Conservation (phyloP, 2,888 invertebrate species). For the Plebejus argus region DNA sequence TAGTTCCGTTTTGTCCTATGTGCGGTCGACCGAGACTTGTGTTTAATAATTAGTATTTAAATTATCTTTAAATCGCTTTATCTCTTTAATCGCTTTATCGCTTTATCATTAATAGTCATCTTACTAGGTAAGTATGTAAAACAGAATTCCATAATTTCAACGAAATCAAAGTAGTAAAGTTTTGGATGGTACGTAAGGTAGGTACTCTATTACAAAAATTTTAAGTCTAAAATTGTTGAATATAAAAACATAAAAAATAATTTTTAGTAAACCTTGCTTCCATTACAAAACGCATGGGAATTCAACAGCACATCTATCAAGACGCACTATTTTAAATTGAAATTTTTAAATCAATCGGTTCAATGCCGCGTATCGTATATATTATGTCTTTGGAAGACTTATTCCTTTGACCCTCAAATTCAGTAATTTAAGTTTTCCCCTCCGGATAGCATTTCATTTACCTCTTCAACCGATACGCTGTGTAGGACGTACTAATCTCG, state of each 20-base stretch:
- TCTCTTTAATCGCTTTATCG: too few species aligned
- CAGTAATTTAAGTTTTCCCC: slow-evolving; percentile 82
- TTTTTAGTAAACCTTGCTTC: too few species aligned
- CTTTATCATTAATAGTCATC: neutral
- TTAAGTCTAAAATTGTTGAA: neutral
- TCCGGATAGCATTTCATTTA: slow-evolving; percentile 81
- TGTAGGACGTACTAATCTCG: slow-evolving; percentile 80
- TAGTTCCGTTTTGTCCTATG: slow-evolving; percentile 11
- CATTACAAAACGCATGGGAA: neutral
- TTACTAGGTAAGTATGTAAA: neutral
- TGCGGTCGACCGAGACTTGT: neutral
- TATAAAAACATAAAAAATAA: too few species aligned
- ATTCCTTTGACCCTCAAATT: slow-evolving; percentile 81
- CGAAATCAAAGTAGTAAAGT: too few species aligned
- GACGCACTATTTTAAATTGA: slow-evolving; percentile 16
- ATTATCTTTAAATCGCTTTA: too few species aligned
- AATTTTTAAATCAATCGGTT: slow-evolving; percentile 66
- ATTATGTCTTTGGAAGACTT: slow-evolving; percentile 68
- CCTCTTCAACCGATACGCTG: slow-evolving; percentile 81
- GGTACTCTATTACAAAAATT: too few species aligned
- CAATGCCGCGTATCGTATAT: slow-evolving; percentile 59
- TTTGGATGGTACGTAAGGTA: too few species aligned
- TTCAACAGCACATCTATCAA: neutral
- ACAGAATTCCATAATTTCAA: neutral
- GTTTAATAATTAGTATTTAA: too few species aligned